phyloP scores from a whole-genome alignment of 2,113 vertebrate genomes.

The Oxyura jamaicensis region DNA sequence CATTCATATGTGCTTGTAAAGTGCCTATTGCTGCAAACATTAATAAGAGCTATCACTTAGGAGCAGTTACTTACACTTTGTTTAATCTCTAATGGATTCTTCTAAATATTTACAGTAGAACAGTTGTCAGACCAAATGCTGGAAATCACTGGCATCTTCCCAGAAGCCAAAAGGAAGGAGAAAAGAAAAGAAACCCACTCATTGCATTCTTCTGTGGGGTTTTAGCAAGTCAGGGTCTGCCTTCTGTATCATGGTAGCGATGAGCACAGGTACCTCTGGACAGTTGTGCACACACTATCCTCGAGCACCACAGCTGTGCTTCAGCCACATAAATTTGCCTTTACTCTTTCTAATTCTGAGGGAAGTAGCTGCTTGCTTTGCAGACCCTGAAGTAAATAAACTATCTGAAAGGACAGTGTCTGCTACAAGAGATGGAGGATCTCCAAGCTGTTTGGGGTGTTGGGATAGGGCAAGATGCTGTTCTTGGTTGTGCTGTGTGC shows the following conservation, averaged over 20 bases:
- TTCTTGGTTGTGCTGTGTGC: neutral
- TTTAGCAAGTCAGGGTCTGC: neutral
- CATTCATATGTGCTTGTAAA: neutral
- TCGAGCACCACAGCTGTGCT: conserved; percentile 19
- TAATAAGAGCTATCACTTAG: conserved; percentile 73
- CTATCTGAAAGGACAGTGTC: neutral
- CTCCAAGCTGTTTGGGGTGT: neutral
- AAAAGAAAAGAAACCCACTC: neutral
- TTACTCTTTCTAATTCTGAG: conserved; percentile 21
- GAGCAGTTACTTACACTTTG: conserved; percentile 76
- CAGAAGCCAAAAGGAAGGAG: neutral
- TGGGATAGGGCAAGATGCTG: neutral
- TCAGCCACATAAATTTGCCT: conserved; percentile 25
- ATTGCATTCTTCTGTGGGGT: neutral
- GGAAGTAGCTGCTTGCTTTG: neutral
- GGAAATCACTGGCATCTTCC: conserved; percentile 60
- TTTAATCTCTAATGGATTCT: conserved; percentile 78
- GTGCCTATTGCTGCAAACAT: conserved; percentile 56
- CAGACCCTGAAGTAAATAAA: conserved; percentile 38
- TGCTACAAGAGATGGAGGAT: neutral
- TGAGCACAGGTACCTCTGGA: conserved; percentile 5
- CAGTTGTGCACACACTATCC: neutral
- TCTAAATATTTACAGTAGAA: conserved; percentile 81
- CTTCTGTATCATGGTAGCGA: neutral
- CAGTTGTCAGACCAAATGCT: conserved; percentile 75